Evolutionary conservation across 2,888 invertebrate species (phyloP).

Genomic region (Drosophila paucipuncta): DNA sequence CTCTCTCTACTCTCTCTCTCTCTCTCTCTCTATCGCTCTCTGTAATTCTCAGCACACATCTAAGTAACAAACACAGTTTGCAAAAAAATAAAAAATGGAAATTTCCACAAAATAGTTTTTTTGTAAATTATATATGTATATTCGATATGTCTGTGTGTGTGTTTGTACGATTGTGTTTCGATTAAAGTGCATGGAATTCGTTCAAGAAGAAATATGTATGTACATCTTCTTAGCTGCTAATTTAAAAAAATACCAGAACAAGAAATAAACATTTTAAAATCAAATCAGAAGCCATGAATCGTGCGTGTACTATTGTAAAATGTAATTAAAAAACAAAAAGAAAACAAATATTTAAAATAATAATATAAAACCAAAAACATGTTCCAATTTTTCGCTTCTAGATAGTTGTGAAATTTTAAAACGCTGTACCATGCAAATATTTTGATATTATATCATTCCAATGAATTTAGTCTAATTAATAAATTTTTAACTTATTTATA

Average conservation of each 20-base stretch:
- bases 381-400: constrained; percentile 77
- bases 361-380: constrained; percentile 33
- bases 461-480: constrained; percentile 84
- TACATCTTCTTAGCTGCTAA: constrained; percentile 36
- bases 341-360: constrained; percentile 6
- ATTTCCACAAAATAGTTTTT: constrained; percentile 29
- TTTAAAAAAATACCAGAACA: constrained; percentile 16
- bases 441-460: constrained; percentile 85
- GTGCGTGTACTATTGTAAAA: constrained; percentile 66
- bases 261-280: constrained; percentile 31
- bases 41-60: constrained; percentile 32
- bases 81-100: constrained; percentile 5
- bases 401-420: constrained; percentile 80
- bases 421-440: constrained; percentile 79
- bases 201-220: constrained; percentile 14
- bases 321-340: constrained; percentile 50
- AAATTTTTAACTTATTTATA: constrained; percentile 81
- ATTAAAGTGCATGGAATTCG: constrained; percentile 43
- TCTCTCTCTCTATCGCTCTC: constrained; percentile 2
- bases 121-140: constrained; percentile 50
- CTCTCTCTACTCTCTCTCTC: constrained; percentile 9
- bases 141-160: constrained; percentile 41
- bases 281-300: constrained; percentile 52
- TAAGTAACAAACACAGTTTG: constrained; percentile 17
- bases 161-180: constrained; percentile 50